These are phyloP conservation scores for Oceanodroma leucorhoa DNA, from an alignment of 2,797 vertebrate species.

Conservation along the genomic window DNA sequence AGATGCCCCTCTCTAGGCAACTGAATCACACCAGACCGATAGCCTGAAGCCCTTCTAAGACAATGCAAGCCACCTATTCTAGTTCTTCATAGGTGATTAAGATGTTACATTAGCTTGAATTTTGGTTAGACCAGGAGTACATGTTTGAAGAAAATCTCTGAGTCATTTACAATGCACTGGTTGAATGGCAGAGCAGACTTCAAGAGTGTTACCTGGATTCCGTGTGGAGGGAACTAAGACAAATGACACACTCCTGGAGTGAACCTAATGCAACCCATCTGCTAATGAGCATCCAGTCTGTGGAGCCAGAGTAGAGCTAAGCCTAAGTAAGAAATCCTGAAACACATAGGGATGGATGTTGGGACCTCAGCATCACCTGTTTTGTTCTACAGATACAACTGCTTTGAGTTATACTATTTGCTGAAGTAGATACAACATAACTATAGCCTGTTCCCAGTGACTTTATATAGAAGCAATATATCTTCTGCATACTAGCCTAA, in stretches of 20 bases:
- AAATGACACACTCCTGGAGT: background rate
- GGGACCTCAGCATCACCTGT: background rate
- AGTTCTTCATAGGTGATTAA: background rate
- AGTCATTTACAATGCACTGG: background rate
- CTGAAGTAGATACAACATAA: background rate
- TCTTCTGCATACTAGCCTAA: background rate
- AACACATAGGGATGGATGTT: background rate
- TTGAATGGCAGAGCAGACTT: background rate
- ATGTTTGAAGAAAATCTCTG: background rate
- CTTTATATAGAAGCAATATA: background rate
- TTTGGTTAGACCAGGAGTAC: background rate
- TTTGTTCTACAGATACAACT: background rate
- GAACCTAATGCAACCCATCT: background rate
- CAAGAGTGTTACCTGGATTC: background rate
- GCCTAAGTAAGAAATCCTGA: background rate
- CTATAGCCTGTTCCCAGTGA: background rate
- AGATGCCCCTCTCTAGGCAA: background rate
- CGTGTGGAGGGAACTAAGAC: background rate
- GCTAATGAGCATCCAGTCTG: background rate
- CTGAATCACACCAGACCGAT: accelerated
- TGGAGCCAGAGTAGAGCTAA: background rate
- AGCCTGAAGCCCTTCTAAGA: background rate
- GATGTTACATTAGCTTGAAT: background rate
- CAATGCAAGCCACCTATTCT: background rate
- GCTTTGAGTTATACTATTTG: background rate